phyloP scores from a whole-genome alignment of 2,113 vertebrate genomes.

The Caloenas nicobarica region DNA sequence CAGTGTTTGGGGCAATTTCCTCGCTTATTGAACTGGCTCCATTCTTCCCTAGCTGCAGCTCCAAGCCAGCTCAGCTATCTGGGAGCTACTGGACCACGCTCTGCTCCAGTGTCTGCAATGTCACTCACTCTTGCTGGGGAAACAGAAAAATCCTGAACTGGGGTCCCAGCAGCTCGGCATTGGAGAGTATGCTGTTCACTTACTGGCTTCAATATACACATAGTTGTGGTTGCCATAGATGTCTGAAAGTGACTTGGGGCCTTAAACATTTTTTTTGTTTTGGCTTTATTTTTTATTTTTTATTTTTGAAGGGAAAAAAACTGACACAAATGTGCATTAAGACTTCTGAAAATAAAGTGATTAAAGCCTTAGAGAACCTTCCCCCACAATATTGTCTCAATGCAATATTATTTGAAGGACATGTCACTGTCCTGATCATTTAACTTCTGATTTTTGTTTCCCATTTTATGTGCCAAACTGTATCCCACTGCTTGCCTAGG shows the following conservation, averaged over 20 bases:
- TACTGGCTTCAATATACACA: neutral
- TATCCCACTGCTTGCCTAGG: neutral
- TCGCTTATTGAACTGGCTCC: neutral
- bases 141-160: neutral
- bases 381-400: neutral
- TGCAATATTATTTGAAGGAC: neutral
- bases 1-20: neutral
- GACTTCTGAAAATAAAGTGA: neutral
- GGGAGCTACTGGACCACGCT: neutral
- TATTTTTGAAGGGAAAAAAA: neutral
- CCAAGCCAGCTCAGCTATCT: neutral
- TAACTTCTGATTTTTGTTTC: neutral
- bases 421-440: neutral
- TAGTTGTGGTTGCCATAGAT: neutral
- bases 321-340: neutral
- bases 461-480: neutral
- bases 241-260: neutral
- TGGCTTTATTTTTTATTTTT: neutral
- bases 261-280: neutral
- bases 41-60: neutral
- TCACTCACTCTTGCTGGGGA: neutral
- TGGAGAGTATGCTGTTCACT: neutral
- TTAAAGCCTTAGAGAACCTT: neutral
- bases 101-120: neutral
- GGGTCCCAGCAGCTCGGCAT: neutral